Percentiles rank a stretch among this genome's conserved stretches.
Evolutionary conservation across 2,113 vertebrate species (phyloP).

Genomic region (Hemiscyllium ocellatum): DNA sequence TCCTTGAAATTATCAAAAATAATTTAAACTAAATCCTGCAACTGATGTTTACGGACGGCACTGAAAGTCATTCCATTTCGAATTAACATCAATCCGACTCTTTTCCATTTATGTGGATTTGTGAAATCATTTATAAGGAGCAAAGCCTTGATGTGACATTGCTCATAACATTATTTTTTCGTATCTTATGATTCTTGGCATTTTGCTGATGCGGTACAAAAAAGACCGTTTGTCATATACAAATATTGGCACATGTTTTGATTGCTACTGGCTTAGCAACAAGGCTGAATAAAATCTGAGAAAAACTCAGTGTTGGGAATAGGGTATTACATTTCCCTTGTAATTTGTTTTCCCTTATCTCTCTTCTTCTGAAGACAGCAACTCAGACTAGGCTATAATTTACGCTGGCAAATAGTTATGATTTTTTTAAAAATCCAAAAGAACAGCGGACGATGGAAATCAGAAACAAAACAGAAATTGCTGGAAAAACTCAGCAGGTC

Average conservation of each 20-base stretch:
- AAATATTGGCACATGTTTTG: background rate
- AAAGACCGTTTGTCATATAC: background rate
- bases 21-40: background rate
- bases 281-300: background rate
- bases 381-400: background rate
- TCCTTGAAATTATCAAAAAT: background rate
- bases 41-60: background rate
- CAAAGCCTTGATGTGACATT: background rate
- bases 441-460: too few relatives aligned
- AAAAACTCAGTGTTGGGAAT: background rate
- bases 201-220: background rate
- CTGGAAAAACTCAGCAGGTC: too few relatives aligned
- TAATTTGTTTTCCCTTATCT: background rate
- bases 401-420: background rate
- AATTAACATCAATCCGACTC: background rate
- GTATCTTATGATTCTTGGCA: constrained; percentile 21
- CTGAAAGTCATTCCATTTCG: constrained; percentile 13
- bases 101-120: background rate
- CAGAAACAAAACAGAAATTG: too few relatives aligned
- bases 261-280: background rate
- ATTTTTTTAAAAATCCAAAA: too few relatives aligned
- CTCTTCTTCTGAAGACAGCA: background rate
- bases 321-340: background rate
- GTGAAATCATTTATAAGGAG: background rate
- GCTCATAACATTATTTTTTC: background rate